Conservation (phyloP, 2,888 invertebrate genomes). For the Ormyrus labotus region DNA sequence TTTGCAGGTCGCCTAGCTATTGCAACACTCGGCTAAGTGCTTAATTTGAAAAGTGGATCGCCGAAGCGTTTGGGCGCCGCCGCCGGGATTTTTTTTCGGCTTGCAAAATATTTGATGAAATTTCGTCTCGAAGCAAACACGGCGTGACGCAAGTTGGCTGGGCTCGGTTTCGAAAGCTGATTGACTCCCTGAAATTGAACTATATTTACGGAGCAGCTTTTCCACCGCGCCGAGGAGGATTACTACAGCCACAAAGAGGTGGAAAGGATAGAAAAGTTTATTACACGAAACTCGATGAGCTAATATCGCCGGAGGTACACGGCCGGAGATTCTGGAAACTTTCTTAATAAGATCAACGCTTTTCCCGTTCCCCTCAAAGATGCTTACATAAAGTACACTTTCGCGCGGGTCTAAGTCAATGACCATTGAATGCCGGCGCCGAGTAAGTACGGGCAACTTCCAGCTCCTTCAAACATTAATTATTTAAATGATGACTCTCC, state of each 20-base stretch:
- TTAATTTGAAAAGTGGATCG: too few species aligned
- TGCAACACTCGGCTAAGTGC: too few species aligned
- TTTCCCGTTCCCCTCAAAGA: conserved; percentile 28
- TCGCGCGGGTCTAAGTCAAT: conserved; percentile 33
- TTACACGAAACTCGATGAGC: conserved; percentile 42
- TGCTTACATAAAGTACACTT: conserved; percentile 47
- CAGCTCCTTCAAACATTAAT: too few species aligned
- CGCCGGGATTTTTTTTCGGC: too few species aligned
- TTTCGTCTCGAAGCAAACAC: too few species aligned
- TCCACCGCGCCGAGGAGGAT: conserved; percentile 14
- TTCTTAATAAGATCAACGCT: conserved; percentile 55
- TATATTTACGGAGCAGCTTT: conserved; percentile 37
- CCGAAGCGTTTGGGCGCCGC: too few species aligned
- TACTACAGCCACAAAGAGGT: conserved; percentile 34
- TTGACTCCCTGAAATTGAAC: conserved; percentile 39
- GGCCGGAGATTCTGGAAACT: conserved; percentile 43
- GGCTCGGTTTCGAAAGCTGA: conserved; percentile 7
- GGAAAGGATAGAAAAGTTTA: conserved; percentile 48
- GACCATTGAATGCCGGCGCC: conserved; percentile 23
- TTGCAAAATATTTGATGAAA: too few species aligned
- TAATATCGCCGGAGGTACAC: conserved; percentile 48
- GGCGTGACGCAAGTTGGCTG: too few species aligned
- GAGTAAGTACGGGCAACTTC: neutral
- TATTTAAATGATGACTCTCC: too few species aligned
- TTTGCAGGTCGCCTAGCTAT: neutral